Evolutionary conservation across 2,797 vertebrate genomes (phyloP).

Genomic region (Sternarchorhynchus goeldii): DNA sequence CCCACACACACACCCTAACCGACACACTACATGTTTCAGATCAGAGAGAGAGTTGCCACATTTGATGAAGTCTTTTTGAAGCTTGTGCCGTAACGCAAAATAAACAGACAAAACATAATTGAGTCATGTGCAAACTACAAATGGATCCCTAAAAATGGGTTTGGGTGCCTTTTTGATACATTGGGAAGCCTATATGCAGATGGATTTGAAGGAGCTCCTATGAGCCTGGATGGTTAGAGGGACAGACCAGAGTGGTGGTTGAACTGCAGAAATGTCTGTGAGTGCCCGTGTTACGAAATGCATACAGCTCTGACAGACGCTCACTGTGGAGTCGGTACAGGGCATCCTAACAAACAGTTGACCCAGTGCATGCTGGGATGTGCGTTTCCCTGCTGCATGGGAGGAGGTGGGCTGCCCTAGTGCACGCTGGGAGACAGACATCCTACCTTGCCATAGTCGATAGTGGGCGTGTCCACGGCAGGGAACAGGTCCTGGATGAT

Average conservation of each 20-base stretch:
- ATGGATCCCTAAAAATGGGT: background rate
- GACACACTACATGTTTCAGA: background rate
- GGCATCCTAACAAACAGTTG: background rate
- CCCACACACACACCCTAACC: background rate
- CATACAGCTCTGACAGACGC: background rate
- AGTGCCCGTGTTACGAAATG: background rate
- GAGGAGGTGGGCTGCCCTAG: background rate
- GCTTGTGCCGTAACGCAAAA: background rate
- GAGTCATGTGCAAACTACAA: background rate
- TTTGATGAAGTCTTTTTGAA: constrained; percentile 20
- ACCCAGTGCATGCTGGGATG: too few species aligned
- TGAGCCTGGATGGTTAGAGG: background rate
- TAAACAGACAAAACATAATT: background rate
- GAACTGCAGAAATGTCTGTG: too few species aligned
- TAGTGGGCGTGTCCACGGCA: constrained; percentile 73
- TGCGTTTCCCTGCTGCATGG: background rate
- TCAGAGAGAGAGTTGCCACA: constrained; percentile 4
- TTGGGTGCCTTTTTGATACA: background rate
- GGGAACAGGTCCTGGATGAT: constrained; percentile 88
- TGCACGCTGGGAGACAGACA: background rate
- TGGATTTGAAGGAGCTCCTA: background rate
- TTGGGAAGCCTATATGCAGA: background rate
- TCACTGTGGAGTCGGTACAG: background rate
- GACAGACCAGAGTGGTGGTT: background rate
- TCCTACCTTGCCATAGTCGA: constrained; percentile 80